Conservation (phyloP, 2,113 vertebrate species). For the Cavia porcellus region DNA sequence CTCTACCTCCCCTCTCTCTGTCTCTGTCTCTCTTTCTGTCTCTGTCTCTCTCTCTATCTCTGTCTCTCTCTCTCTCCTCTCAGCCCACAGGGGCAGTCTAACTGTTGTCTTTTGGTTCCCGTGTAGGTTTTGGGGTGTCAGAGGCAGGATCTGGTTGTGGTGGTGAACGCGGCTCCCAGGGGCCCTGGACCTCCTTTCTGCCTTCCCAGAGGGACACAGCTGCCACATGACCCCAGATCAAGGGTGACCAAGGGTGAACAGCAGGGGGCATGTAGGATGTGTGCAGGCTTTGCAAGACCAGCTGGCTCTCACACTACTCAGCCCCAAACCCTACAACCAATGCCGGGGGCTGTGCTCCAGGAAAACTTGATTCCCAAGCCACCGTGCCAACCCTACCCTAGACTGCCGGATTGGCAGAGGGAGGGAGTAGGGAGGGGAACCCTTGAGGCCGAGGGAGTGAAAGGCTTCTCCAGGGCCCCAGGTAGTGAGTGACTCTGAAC, state of each 20-base stretch:
- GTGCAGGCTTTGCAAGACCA: background rate
- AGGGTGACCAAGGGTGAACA: background rate
- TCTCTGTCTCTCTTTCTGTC: background rate
- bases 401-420: background rate
- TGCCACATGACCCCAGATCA: background rate
- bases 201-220: background rate
- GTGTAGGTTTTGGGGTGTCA: background rate
- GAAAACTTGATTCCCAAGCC: slow-evolving; percentile 41
- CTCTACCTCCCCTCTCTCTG: background rate
- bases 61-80: slow-evolving; percentile 61
- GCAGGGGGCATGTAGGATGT: background rate
- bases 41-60: slow-evolving; percentile 42
- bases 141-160: slow-evolving; percentile 35
- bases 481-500: background rate
- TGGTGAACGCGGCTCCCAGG: slow-evolving; percentile 64
- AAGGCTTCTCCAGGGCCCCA: background rate
- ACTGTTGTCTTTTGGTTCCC: slow-evolving; percentile 68
- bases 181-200: background rate
- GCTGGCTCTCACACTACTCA: background rate
- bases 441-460: background rate
- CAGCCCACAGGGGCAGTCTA: slow-evolving; percentile 81
- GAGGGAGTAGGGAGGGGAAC: background rate
- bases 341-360: background rate
- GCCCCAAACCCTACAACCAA: background rate
- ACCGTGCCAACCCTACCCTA: background rate